phyloP scores from a whole-genome alignment of 2,888 invertebrate species.

The Girardia tigrina region DNA sequence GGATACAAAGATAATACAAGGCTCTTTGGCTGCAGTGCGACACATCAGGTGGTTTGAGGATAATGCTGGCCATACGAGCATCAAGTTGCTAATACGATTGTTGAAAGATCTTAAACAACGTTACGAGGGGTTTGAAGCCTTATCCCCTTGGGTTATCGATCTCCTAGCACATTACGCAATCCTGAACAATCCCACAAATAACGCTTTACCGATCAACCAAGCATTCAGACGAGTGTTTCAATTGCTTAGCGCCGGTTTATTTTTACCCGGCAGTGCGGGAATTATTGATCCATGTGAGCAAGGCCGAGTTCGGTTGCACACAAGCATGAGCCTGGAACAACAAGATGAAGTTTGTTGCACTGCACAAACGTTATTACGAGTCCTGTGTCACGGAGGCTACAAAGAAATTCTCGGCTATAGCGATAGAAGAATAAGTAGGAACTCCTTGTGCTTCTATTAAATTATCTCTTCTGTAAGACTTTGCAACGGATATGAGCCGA shows the following conservation, averaged over 20 bases:
- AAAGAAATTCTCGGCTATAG: constrained; percentile 68
- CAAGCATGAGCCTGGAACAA: constrained; percentile 73
- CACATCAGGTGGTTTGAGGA: constrained; percentile 97
- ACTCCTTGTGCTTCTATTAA: not conserved
- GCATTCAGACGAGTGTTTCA: constrained; percentile 78
- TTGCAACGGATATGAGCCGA: constrained; percentile 76
- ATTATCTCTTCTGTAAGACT: too few species aligned
- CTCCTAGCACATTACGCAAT: constrained; percentile 78
- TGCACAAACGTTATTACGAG: constrained; percentile 76
- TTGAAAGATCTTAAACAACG: constrained; percentile 77
- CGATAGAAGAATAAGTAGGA: constrained; percentile 39
- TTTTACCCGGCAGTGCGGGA: constrained; percentile 68
- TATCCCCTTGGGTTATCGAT: constrained; percentile 92
- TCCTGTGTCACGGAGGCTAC: constrained; percentile 75
- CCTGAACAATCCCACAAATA: constrained; percentile 82
- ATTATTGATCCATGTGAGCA: constrained; percentile 80
- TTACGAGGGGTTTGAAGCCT: constrained; percentile 73
- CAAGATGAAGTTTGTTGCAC: constrained; percentile 77
- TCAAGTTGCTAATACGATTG: constrained; percentile 79
- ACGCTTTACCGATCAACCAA: constrained; percentile 75
- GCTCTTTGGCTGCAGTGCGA: constrained; percentile 78
- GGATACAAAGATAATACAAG: constrained; percentile 63
- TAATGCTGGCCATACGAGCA: constrained; percentile 86
- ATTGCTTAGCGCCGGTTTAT: constrained; percentile 76
- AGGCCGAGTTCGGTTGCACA: constrained; percentile 73